Evolutionary conservation across 2,113 vertebrate species (phyloP), one percentile per base, ranked within the genome.

Genomic region (Hydropotes inermis): DNA sequence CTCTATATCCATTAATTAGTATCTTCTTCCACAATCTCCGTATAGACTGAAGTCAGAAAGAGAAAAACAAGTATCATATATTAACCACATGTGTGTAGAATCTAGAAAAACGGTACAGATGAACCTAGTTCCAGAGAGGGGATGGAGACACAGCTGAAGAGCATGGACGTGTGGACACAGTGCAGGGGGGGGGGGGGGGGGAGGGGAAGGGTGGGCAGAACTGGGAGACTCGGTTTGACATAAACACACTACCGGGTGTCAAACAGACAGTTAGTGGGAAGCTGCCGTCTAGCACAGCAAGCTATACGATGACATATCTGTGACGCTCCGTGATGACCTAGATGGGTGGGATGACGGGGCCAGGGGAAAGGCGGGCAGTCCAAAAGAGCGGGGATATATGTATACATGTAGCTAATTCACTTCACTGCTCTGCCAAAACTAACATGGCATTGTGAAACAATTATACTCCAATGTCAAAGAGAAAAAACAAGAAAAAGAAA

Each of bases 201-300:
- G 67, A 21, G 12, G 67, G n/a, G 19, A 36, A 39, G 19, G 19
- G n/a, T 23, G 19, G n/a, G 67, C n/a, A 1, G 10, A 70, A 23
- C n/a, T 36, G n/a, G n/a, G n/a, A 23, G 67, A 36, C 67, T 70
- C 17, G 2, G 67, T 70, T 39, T 70, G n/a, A 70, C 67, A 23
- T 12, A 70, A 70, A 39, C n/a, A 70, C 19, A 70, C n/a, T 3
- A 12, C n/a, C n/a, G 19, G 67, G n/a, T 39, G 19, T 70, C 36
- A 70, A 70, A 21, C 54, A 55, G 54, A 70, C 67, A 70, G 67
- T 2, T 6, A 13, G 67, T 12, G n/a, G 67, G 67, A 13, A 23
- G 67, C n/a, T 39, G 67, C 67, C 5, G 0, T 6, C 6, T 23
- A 70, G n/a, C 19, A 0, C 67, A 23, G 67, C 10, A 0, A 70